phyloP scores from a whole-genome alignment of 2,888 invertebrate species.

The Nomada flava region DNA sequence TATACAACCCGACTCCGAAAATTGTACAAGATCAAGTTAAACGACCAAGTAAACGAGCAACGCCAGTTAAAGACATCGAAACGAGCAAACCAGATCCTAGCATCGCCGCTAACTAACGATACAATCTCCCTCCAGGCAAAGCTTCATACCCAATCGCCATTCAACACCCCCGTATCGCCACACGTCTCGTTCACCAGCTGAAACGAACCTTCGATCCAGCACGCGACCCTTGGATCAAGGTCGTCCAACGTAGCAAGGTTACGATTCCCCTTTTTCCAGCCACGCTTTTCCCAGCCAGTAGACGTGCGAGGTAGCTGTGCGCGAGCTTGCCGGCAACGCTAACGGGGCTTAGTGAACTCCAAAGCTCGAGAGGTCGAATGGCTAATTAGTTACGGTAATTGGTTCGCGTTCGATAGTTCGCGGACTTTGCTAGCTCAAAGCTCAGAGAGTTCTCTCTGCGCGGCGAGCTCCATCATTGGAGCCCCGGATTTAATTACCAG shows the following conservation, averaged over 20 bases:
- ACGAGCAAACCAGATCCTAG: no score
- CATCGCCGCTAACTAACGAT: no score
- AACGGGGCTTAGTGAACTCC: constrained; percentile 64
- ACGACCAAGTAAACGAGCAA: no score
- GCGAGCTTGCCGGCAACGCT: constrained; percentile 33
- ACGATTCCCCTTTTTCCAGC: constrained; percentile 1
- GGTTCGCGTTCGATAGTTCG: constrained; percentile 73
- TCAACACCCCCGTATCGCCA: no score
- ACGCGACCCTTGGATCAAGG: constrained; percentile 33
- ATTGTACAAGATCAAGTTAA: no score
- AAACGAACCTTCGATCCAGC: background rate
- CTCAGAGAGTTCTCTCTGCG: constrained; percentile 36
- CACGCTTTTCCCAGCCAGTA: background rate
- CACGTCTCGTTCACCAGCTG: background rate
- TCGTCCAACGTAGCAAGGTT: constrained; percentile 38
- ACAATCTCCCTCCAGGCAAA: no score
- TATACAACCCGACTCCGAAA: no score
- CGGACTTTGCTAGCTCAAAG: constrained; percentile 70
- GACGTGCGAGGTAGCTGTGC: background rate
- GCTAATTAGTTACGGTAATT: constrained; percentile 74
- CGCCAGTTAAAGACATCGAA: no score
- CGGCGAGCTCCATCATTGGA: constrained; percentile 53
- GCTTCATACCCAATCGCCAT: no score
- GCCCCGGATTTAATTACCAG: constrained; percentile 69
- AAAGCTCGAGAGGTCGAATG: constrained; percentile 66